phyloP scores from a whole-genome alignment of 2,888 invertebrate genomes.

The Nephrotoma flavescens region DNA sequence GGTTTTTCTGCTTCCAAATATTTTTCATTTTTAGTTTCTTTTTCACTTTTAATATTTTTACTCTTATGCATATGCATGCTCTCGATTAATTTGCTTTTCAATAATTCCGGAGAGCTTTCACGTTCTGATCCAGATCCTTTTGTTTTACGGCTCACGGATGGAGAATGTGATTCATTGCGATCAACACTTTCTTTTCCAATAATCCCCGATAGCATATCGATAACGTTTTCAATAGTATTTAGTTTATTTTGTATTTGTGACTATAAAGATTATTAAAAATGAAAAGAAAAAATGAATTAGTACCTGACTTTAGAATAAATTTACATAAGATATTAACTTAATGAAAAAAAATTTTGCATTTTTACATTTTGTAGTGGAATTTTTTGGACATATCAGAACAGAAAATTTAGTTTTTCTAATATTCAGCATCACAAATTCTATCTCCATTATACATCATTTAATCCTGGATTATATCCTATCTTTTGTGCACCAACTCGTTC shows the following conservation, averaged over 20 bases:
- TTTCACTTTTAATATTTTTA: neutral
- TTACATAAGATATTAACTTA: neutral
- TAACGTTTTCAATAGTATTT: constrained; percentile 68
- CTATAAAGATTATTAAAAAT: constrained; percentile 15
- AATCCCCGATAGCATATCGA: constrained; percentile 74
- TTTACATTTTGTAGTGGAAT: neutral
- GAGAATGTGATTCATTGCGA: constrained; percentile 16
- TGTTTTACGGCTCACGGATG: constrained; percentile 9
- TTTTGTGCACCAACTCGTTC: neutral
- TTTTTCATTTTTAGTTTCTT: neutral
- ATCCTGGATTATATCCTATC: neutral
- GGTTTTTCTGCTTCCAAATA: neutral
- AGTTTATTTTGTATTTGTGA: constrained; percentile 31
- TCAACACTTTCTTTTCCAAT: constrained; percentile 50
- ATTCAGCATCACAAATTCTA: neutral
- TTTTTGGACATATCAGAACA: neutral
- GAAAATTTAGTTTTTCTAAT: neutral
- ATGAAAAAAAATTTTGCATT: neutral
- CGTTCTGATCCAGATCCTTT: constrained; percentile 7
- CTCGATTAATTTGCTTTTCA: constrained; percentile 30
- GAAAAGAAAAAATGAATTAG: neutral
- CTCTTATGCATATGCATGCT: constrained; percentile 29
- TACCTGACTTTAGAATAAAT: neutral
- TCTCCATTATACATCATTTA: neutral
- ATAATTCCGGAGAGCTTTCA: constrained; percentile 27